These are phyloP conservation scores for Cyclura pinguis DNA, from an alignment of 2,797 vertebrate genomes.

Conservation along the genomic window DNA sequence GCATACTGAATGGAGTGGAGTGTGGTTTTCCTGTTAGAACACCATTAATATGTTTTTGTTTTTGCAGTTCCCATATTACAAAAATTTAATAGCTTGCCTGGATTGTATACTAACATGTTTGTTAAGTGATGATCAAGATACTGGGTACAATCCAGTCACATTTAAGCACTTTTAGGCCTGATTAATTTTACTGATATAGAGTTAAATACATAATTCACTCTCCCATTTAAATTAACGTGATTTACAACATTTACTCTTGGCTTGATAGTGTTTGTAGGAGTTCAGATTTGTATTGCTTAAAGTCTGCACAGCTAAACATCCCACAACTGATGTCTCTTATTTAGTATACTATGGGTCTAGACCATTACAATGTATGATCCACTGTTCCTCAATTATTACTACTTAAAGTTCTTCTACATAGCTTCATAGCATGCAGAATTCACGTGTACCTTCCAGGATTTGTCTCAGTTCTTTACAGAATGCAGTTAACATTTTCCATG, in stretches of 20 bases:
- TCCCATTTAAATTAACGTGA: background rate
- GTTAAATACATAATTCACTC: background rate
- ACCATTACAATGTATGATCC: background rate
- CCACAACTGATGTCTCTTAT: background rate
- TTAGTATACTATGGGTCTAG: background rate
- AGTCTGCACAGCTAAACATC: background rate
- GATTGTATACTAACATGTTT: background rate
- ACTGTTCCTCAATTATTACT: background rate
- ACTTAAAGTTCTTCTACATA: background rate
- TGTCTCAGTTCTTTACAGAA: rapidly evolving
- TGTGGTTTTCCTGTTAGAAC: background rate
- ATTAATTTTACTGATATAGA: background rate
- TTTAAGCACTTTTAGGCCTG: background rate
- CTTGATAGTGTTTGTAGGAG: background rate
- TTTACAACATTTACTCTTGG: background rate
- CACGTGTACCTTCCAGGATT: background rate
- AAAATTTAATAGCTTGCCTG: background rate
- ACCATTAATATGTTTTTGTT: background rate
- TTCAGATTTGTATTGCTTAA: background rate
- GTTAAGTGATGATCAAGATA: background rate
- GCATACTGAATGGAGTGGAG: background rate
- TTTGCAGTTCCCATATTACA: background rate
- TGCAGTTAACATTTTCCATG: rapidly evolving
- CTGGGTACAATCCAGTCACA: background rate
- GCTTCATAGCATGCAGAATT: background rate